Evolutionary conservation across 1,140 invertebrate genomes (phyloP).

Genomic region (Papilio polytes): DNA sequence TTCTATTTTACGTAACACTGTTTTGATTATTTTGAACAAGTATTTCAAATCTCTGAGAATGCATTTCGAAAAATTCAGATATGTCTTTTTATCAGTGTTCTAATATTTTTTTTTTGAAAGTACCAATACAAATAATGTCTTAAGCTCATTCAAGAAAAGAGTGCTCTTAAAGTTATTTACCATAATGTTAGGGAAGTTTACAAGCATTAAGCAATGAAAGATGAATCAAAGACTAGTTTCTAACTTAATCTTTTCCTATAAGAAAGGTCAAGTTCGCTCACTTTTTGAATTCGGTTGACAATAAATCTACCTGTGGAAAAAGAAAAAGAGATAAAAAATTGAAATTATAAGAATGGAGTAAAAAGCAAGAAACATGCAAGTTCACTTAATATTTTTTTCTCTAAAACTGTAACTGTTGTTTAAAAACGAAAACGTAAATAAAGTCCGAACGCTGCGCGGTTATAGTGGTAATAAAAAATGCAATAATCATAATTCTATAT

Average conservation of each 20-base stretch:
- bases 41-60: too few species aligned
- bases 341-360: not conserved
- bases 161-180: not conserved
- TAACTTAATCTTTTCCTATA: not conserved
- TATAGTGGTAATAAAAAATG: conserved; percentile 39
- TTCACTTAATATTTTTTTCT: conserved; percentile 19
- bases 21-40: too few species aligned
- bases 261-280: not conserved
- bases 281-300: not conserved
- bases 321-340: too few species aligned
- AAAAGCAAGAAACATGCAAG: not conserved
- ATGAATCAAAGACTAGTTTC: not conserved
- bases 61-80: too few species aligned
- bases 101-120: not conserved
- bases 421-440: conserved; percentile 32
- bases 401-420: conserved; percentile 20
- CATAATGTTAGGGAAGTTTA: not conserved
- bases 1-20: too few species aligned
- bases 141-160: not conserved
- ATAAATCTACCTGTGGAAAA: not conserved
- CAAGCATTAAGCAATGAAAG: not conserved
- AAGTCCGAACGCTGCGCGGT: conserved; percentile 17
- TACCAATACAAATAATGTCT: not conserved
- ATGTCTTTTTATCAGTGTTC: too few species aligned
- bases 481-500: conserved; percentile 41